Base-by-base conservation (phyloP, 2,888 invertebrate genomes). In the Bellardia bayeri region DNA sequence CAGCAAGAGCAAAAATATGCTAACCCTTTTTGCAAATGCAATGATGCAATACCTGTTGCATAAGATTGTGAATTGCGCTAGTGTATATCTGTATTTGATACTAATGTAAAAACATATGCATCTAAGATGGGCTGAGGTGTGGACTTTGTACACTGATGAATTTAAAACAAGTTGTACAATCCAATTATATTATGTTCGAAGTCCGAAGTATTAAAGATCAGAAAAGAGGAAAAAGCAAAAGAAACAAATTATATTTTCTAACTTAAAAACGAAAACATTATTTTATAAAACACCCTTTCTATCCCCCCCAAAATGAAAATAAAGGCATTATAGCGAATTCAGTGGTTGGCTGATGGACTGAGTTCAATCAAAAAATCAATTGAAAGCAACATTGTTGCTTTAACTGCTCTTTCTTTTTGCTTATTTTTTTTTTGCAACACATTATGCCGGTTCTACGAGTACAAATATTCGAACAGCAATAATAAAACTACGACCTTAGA, bases 331-430 rank as follows among this genome's bases (percentile, higher is more conserved):
- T n/a, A 68, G 68, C 54, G 61, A 69, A 72, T 58, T 56, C 33
- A 9, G 33, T 71, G 75, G 42, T n/a, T 63, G 33, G 42, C 64
- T 85, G 85, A 87, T 75, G 85, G 82, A 87, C 84, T 79, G 64
- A 69, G 85, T 87, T 82, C 82, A 87, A 87, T 85, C 85, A 85
- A 87, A 87, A 86, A 64, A 71, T 42, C 42, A 75, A 68, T 80
- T 75, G 61, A 23, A 66, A 74, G 69, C 82, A 87, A 87, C 87
- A 79, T 64, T 82, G 87, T 87, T 85, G 87, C 82, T 30, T 30
- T 84, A 78, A 78, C 51, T 76, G 76, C 63, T 61, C n/a, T 66
- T 76, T 84, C 63, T 63, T 72, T 58, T 66, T 63, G n/a, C 3
- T 45, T 23, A 11, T 23, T 80, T 33, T 33, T 69, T 23, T 40